Conservation (phyloP, 2,113 vertebrate species). For the Grallaria varia region DNA sequence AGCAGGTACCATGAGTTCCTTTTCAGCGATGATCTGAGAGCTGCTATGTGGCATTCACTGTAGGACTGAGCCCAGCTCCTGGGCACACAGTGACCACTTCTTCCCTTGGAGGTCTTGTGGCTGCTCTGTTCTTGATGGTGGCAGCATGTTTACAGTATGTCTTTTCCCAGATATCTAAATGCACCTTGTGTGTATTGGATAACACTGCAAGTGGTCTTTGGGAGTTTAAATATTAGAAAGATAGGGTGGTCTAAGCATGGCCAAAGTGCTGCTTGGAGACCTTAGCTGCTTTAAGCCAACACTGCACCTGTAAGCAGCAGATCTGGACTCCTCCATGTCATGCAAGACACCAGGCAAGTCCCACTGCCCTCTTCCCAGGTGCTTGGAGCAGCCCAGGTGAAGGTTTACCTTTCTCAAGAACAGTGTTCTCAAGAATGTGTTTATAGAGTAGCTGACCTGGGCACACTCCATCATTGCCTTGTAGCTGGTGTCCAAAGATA, state of each 20-base stretch:
- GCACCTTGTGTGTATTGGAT: neutral
- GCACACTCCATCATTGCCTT: neutral
- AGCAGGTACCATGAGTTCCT: neutral
- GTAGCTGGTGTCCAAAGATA: neutral
- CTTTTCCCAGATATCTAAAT: neutral
- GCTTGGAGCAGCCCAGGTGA: neutral
- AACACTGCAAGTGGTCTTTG: neutral
- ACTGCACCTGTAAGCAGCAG: neutral
- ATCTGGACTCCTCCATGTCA: neutral
- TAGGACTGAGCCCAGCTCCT: neutral
- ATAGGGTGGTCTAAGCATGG: neutral
- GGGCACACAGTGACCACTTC: neutral
- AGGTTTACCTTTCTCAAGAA: neutral
- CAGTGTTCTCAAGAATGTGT: neutral
- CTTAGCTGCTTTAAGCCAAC: neutral
- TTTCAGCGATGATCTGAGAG: neutral
- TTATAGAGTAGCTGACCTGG: neutral
- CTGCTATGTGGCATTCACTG: neutral
- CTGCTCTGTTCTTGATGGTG: neutral
- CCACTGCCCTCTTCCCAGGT: neutral
- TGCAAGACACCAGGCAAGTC: neutral
- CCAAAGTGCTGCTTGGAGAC: neutral
- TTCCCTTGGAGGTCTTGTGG: neutral
- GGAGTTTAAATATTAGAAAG: neutral
- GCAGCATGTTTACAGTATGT: neutral